Percentiles rank a stretch among this genome's conserved stretches.
Conservation (phyloP, 2,888 invertebrate genomes). For the Siphlonurus alternatus region DNA sequence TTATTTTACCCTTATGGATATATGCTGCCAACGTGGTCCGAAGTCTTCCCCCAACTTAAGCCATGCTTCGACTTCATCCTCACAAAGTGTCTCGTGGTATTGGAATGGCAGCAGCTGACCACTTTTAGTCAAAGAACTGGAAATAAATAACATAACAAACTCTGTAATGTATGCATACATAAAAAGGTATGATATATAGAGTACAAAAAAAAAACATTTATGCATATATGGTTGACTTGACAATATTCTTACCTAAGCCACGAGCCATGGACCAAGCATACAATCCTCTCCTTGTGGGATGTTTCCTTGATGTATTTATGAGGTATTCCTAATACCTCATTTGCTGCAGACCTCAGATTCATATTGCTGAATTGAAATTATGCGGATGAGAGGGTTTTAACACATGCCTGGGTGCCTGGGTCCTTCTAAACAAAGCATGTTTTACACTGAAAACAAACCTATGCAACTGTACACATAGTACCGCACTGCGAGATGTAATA, state of each 20-base stretch:
- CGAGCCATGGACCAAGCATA: slow-evolving; percentile 13
- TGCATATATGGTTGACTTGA: not conserved
- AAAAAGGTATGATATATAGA: not conserved
- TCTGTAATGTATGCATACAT: not conserved
- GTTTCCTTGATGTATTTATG: slow-evolving; percentile 3
- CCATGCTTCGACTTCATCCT: slow-evolving; percentile 34
- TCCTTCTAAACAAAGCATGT: too few species aligned
- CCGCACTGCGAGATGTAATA: too few species aligned
- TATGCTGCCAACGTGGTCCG: slow-evolving; percentile 27
- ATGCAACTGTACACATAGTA: too few species aligned
- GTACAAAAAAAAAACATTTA: not conserved
- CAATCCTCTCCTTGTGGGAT: not conserved
- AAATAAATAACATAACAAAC: slow-evolving; percentile 1
- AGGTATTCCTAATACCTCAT: slow-evolving; percentile 2
- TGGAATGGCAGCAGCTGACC: slow-evolving; percentile 19
- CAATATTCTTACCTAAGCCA: slow-evolving; percentile 18
- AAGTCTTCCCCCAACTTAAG: slow-evolving; percentile 28
- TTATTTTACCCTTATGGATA: slow-evolving; percentile 26
- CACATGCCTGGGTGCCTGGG: too few species aligned
- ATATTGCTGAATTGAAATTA: too few species aligned
- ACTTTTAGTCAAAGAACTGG: not conserved
- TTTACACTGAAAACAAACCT: too few species aligned
- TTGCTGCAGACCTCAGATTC: not conserved
- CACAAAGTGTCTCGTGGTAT: slow-evolving; percentile 27
- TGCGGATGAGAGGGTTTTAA: too few species aligned